Percentiles rank a stretch among this genome's conserved stretches.
Evolutionary conservation across 2,888 invertebrate genomes (phyloP).

Genomic region (Cantharis flavilabris): DNA sequence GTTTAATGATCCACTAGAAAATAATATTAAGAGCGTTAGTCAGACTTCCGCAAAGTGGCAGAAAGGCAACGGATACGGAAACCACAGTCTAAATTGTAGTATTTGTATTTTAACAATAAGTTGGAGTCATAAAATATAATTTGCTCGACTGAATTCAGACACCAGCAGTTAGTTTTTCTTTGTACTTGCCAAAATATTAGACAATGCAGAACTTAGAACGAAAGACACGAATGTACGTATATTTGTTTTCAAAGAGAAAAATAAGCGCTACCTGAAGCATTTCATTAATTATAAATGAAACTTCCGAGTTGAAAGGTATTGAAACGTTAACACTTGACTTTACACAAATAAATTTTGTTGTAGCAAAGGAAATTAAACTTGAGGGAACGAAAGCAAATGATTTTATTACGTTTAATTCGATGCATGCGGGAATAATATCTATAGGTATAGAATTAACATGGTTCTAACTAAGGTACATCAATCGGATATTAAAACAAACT

Average conservation of each 20-base stretch:
- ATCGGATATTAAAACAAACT: slow-evolving; percentile 11
- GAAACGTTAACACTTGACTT: background rate
- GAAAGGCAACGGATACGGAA: slow-evolving; percentile 46
- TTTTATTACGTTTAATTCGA: background rate
- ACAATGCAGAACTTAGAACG: background rate
- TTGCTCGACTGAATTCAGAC: background rate
- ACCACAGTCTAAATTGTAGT: slow-evolving; percentile 39
- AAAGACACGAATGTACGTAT: background rate
- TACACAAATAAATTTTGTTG: background rate
- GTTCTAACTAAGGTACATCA: background rate
- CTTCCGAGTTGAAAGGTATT: background rate
- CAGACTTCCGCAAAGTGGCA: slow-evolving; percentile 46
- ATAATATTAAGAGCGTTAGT: slow-evolving; percentile 43
- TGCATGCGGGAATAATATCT: background rate
- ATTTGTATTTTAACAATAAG: background rate
- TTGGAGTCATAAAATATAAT: slow-evolving; percentile 1
- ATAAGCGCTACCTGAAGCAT: background rate
- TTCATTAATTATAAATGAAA: background rate
- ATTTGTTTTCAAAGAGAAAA: background rate
- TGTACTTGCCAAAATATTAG: background rate
- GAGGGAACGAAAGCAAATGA: background rate
- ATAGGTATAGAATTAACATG: background rate
- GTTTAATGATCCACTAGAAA: slow-evolving; percentile 16
- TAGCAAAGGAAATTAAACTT: background rate
- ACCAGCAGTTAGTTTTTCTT: background rate